Conservation (phyloP, 2,888 invertebrate species). For the Sinotaia quadrata region DNA sequence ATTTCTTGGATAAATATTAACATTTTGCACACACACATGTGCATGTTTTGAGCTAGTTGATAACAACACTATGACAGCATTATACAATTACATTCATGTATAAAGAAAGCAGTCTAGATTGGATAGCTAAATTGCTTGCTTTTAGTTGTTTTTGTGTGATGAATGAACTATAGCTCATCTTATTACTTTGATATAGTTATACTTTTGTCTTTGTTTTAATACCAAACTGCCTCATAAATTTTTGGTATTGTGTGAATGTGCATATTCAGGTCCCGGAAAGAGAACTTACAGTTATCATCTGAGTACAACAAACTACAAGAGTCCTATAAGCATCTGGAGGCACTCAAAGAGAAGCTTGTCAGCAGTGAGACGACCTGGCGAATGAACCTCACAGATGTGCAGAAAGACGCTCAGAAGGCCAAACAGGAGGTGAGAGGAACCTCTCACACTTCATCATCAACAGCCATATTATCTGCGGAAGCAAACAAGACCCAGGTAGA, state of each 20-base stretch:
- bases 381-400: constrained; percentile 68
- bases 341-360: constrained; percentile 69
- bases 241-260: background rate
- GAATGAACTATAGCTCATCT: too few species aligned
- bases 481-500: constrained; percentile 21
- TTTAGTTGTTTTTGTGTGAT: too few species aligned
- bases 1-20: too few species aligned
- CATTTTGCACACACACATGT: too few species aligned
- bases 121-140: too few species aligned
- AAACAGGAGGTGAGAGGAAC: constrained; percentile 61
- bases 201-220: too few species aligned
- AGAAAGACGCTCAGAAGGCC: constrained; percentile 66
- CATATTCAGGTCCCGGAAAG: constrained; percentile 64
- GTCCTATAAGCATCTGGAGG: constrained; percentile 68
- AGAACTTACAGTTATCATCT: constrained; percentile 68
- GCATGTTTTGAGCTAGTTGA: too few species aligned
- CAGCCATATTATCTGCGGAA: constrained; percentile 1
- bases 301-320: constrained; percentile 71
- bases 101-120: too few species aligned
- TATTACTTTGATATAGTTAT: too few species aligned
- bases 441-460: background rate
- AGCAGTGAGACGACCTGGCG: constrained; percentile 63
- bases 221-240: too few species aligned
- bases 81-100: too few species aligned
- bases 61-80: too few species aligned